Evolutionary conservation across 2,888 invertebrate genomes (phyloP).

Genomic region (Adelphocoris suturalis): DNA sequence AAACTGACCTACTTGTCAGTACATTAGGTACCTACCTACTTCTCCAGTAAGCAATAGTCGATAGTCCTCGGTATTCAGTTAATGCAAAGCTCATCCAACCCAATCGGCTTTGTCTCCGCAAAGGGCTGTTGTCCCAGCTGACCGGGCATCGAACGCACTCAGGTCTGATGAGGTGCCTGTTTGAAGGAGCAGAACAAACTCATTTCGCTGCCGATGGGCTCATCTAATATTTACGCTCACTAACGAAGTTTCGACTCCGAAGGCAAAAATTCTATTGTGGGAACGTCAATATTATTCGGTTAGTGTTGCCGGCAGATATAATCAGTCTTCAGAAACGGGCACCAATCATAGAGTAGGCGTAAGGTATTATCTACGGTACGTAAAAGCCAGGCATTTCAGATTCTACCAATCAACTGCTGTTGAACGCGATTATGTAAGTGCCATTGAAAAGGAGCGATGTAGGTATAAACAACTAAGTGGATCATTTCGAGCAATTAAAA

Average conservation of each 20-base stretch:
- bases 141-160: background rate
- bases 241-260: background rate
- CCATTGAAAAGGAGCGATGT: too few relatives aligned
- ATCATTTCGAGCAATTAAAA: too few relatives aligned
- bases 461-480: too few relatives aligned
- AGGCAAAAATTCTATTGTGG: background rate
- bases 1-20: too few relatives aligned
- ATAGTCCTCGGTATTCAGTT: too few relatives aligned
- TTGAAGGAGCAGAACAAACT: conserved; percentile 20
- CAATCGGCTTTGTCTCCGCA: too few relatives aligned
- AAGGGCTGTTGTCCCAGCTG: background rate
- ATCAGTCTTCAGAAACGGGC: background rate
- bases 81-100: too few relatives aligned
- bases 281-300: conserved; percentile 16
- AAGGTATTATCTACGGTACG: background rate
- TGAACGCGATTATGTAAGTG: too few relatives aligned
- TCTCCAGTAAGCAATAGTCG: too few relatives aligned
- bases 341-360: background rate
- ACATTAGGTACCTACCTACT: too few relatives aligned
- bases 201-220: background rate
- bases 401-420: too few relatives aligned
- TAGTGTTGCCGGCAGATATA: background rate
- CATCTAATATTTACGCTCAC: conserved; percentile 7
- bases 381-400: too few relatives aligned
- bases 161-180: conserved; percentile 4